These are phyloP conservation scores for Casuarius casuarius DNA, from an alignment of 2,113 vertebrate species.

Conservation along the genomic window DNA sequence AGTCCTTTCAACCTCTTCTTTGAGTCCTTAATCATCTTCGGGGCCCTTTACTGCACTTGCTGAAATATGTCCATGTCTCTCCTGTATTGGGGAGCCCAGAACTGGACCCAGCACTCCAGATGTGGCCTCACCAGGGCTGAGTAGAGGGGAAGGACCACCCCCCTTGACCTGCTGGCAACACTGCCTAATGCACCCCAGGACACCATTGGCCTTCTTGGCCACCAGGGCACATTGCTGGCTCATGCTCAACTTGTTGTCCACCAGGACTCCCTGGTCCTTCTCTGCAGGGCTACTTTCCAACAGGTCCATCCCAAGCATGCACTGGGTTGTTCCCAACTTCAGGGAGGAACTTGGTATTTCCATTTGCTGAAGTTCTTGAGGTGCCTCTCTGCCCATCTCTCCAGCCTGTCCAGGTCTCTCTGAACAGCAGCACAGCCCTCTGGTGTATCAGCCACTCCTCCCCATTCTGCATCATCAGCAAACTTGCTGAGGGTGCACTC, in stretches of 20 bases:
- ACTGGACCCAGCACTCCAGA: fast-evolving
- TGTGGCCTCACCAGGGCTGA: not conserved
- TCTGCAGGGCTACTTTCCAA: not conserved
- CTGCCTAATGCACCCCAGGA: not conserved
- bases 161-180: not conserved
- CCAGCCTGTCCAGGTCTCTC: not conserved
- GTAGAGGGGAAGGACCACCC: not conserved
- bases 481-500: not conserved
- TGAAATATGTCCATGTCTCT: not conserved
- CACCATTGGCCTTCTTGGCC: not conserved
- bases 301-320: not conserved
- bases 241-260: not conserved
- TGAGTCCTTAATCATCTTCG: not conserved
- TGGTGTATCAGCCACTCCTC: not conserved
- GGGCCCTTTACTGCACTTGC: not conserved
- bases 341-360: not conserved
- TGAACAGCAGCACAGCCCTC: not conserved
- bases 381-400: not conserved
- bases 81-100: not conserved
- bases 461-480: not conserved
- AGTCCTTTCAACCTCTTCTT: not conserved
- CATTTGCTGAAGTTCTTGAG: fast-evolving
- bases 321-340: not conserved
- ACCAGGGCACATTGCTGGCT: no score
- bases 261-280: not conserved